Evolutionary conservation across 2,113 vertebrate species (phyloP).

Genomic region (Siphamia tubifer): DNA sequence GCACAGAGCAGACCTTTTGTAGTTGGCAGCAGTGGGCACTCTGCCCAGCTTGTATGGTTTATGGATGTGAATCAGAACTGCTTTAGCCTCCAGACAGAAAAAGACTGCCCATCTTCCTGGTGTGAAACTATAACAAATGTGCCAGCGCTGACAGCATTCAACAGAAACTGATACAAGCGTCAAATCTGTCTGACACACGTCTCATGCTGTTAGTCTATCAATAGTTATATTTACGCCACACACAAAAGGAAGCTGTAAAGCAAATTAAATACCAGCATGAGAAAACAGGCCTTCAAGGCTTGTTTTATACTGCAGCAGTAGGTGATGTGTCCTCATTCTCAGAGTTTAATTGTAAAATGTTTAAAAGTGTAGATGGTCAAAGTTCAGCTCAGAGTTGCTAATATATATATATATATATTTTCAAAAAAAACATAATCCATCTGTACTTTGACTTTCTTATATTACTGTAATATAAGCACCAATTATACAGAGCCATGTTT

Average conservation of each 20-base stretch:
- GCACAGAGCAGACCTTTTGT: conserved; percentile 57
- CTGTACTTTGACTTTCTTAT: background rate
- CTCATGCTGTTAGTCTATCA: conserved; percentile 49
- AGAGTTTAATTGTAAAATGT: conserved; percentile 39
- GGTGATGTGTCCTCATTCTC: conserved; percentile 14
- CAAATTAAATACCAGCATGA: conserved; percentile 38
- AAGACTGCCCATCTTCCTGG: conserved; percentile 41
- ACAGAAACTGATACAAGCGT: conserved; percentile 37
- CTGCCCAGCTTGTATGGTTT: conserved; percentile 52
- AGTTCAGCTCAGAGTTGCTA: conserved; percentile 7
- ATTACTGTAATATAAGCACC: conserved; percentile 9
- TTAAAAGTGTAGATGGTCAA: conserved; percentile 17
- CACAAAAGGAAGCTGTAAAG: conserved; percentile 24
- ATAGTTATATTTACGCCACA: conserved; percentile 20
- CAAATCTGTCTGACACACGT: conserved; percentile 21
- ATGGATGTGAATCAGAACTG: conserved; percentile 48
- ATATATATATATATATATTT: too few relatives aligned
- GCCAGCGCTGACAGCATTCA: conserved; percentile 31
- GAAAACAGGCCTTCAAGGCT: conserved; percentile 5
- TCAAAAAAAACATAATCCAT: background rate
- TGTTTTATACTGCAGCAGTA: conserved; percentile 32
- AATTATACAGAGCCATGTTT: conserved; percentile 2
- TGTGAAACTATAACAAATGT: conserved; percentile 44
- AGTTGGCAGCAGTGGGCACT: conserved; percentile 42
- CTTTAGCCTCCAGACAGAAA: conserved; percentile 50